These are phyloP conservation scores for Coilia nasus DNA, from an alignment of 2,797 vertebrate genomes.

Conservation along the genomic window DNA sequence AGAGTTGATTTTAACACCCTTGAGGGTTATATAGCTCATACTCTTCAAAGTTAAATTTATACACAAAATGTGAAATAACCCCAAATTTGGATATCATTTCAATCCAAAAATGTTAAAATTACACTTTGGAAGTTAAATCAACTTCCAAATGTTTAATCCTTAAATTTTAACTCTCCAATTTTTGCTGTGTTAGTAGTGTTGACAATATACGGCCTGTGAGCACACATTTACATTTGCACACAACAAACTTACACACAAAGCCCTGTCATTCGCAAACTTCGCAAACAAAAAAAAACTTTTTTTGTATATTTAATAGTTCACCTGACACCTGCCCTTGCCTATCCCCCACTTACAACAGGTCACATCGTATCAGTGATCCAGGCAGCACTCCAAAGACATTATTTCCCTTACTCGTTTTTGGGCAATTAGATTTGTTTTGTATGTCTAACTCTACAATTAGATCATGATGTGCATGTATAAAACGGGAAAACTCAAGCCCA, in stretches of 20 bases:
- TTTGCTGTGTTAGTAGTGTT: background rate
- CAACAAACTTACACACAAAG: background rate
- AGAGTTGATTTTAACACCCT: no score
- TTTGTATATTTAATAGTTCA: background rate
- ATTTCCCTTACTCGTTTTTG: constrained; percentile 44
- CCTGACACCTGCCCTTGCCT: background rate
- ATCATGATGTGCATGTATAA: background rate
- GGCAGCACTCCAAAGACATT: constrained; percentile 46
- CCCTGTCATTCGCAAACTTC: background rate
- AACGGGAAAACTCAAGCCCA: background rate
- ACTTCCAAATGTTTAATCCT: no score
- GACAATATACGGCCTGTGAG: background rate
- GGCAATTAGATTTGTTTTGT: background rate
- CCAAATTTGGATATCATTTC: no score
- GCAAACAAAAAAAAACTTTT: no score
- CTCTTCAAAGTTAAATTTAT: no score
- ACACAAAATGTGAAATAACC: no score
- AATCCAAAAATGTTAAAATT: no score
- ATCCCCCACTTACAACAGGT: constrained; percentile 38
- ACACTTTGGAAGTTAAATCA: no score
- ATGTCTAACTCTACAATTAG: background rate
- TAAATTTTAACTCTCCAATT: no score
- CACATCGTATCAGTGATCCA: constrained; percentile 50
- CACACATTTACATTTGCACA: background rate
- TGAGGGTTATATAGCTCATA: no score